Evolutionary conservation across 2,888 invertebrate species (phyloP).

Genomic region (Crepidodera aurea): DNA sequence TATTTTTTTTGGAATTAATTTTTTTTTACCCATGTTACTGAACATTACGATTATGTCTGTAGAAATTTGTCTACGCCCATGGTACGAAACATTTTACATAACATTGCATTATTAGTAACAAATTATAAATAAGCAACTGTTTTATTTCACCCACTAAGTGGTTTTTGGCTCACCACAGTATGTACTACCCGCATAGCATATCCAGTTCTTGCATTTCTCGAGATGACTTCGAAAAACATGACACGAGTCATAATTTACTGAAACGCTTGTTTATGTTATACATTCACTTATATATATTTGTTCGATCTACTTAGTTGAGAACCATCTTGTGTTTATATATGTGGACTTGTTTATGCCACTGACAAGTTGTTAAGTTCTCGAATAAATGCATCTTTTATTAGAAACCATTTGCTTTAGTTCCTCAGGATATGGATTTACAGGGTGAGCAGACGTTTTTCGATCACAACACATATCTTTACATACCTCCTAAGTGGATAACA

Average conservation of each 20-base stretch:
- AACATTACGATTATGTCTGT: too few species aligned
- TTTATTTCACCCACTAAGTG: too few species aligned
- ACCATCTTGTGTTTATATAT: conserved; percentile 2
- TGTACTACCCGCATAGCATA: not conserved
- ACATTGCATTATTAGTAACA: too few species aligned
- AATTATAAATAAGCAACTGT: too few species aligned
- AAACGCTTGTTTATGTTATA: conserved; percentile 1
- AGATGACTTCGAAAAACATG: not conserved
- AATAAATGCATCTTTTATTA: conserved; percentile 20
- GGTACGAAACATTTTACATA: too few species aligned
- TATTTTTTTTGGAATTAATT: too few species aligned
- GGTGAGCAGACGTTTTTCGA: too few species aligned
- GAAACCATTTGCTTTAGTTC: conserved; percentile 8
- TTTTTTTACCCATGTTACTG: too few species aligned
- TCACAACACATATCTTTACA: too few species aligned
- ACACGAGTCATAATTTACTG: conserved; percentile 9
- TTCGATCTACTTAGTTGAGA: not conserved
- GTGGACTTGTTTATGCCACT: conserved; percentile 2
- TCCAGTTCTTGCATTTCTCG: not conserved
- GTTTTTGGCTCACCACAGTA: too few species aligned
- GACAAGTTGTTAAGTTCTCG: not conserved
- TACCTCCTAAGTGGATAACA: too few species aligned
- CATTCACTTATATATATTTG: not conserved
- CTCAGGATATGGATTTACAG: not conserved
- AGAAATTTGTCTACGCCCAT: too few species aligned